Conservation (phyloP, 64 coral and sea anemone species). For the Pachyseris speciosa region DNA sequence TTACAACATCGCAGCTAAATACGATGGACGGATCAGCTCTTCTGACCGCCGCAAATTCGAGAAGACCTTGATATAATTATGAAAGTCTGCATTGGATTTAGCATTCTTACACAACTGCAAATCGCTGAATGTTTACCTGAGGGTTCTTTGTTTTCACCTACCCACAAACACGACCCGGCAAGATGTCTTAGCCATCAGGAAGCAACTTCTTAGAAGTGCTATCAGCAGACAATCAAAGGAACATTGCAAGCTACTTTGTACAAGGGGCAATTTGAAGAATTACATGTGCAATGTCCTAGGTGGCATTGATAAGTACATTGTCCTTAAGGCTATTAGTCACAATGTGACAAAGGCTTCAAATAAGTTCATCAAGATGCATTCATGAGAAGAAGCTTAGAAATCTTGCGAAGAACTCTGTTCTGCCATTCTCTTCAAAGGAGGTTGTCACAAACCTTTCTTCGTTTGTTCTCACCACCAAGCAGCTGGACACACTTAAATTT, state of each 20-base stretch:
- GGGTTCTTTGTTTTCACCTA: not conserved
- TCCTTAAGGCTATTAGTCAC: not conserved
- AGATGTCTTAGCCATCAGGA: not conserved
- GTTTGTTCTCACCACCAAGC: not conserved
- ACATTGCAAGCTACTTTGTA: not conserved
- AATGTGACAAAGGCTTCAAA: not conserved
- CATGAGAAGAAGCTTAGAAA: slow-evolving; percentile 1
- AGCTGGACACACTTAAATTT: slow-evolving; percentile 24
- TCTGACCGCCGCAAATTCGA: too few species aligned
- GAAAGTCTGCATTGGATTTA: not conserved
- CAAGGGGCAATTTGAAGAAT: not conserved
- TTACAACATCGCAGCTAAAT: too few species aligned
- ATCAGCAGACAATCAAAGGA: not conserved
- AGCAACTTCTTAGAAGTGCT: not conserved
- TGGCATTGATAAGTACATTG: not conserved
- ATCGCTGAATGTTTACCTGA: not conserved
- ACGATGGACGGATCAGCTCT: too few species aligned
- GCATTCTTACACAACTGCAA: not conserved
- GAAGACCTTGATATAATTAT: too few species aligned
- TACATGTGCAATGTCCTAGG: not conserved
- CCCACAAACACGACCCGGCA: not conserved
- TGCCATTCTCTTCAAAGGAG: not conserved
- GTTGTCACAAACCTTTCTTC: slow-evolving; percentile 10
- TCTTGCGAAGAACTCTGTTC: not conserved
- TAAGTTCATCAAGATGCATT: not conserved